Percentiles rank a stretch among this genome's conserved stretches.
Conservation (phyloP, 2,888 invertebrate genomes). For the Deilephila elpenor region DNA sequence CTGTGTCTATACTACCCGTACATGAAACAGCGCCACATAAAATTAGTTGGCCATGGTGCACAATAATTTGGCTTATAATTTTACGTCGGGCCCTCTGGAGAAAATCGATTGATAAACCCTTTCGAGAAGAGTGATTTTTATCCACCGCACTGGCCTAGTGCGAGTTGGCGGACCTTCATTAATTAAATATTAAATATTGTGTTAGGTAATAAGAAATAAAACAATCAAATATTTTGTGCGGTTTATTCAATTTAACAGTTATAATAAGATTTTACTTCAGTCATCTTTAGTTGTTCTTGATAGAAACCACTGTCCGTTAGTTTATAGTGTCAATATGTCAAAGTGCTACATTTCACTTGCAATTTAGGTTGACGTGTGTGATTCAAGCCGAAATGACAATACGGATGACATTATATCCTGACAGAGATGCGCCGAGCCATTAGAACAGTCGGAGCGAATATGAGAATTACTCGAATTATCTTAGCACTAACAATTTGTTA, state of each 20-base stretch:
- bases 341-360: constrained; percentile 38
- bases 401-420: not conserved
- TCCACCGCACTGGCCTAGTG: no score
- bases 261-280: constrained; percentile 82
- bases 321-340: constrained; percentile 39
- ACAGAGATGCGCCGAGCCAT: not conserved
- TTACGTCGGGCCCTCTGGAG: no score
- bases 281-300: constrained; percentile 71
- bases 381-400: constrained; percentile 39
- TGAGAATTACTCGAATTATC: not conserved
- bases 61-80: no score
- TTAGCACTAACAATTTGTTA: not conserved
- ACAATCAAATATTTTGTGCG: constrained; percentile 76
- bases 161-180: no score
- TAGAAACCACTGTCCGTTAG: constrained; percentile 48
- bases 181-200: not conserved
- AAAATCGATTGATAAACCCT: no score
- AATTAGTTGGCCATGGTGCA: no score
- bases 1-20: no score
- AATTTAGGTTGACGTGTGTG: constrained; percentile 41
- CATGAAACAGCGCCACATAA: no score
- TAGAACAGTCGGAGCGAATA: not conserved
- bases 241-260: constrained; percentile 84
- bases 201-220: constrained; percentile 52
- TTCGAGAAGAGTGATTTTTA: no score